Conservation (phyloP, 2,888 invertebrate genomes). For the Melanotus villosus region DNA sequence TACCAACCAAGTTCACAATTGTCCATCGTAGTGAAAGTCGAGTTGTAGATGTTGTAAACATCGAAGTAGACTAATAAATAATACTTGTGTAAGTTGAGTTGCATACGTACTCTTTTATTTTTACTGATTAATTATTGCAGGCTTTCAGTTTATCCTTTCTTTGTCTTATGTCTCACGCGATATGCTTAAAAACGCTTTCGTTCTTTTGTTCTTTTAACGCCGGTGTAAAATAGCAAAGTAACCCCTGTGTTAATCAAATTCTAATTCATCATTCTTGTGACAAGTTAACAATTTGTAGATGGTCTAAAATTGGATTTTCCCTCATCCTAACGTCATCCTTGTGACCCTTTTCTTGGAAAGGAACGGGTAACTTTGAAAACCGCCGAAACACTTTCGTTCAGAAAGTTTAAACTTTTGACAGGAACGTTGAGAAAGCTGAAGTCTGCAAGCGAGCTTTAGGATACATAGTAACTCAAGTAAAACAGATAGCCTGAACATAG, state of each 20-base stretch:
- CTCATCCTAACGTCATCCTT: background rate
- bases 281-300: too few species aligned
- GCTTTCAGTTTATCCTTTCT: too few species aligned
- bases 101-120: background rate
- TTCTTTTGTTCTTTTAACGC: too few species aligned
- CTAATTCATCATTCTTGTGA: too few species aligned
- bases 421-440: background rate
- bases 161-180: too few species aligned
- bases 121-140: too few species aligned
- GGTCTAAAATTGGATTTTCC: background rate
- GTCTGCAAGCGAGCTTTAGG: background rate
- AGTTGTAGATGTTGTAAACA: too few species aligned
- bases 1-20: background rate
- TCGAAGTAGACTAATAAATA: background rate
- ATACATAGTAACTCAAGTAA: background rate
- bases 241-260: too few species aligned
- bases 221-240: too few species aligned
- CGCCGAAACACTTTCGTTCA: background rate
- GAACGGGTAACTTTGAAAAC: background rate
- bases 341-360: background rate
- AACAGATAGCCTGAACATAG: conserved; percentile 4
- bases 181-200: too few species aligned
- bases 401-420: conserved; percentile 7
- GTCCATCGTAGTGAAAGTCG: background rate
- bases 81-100: background rate